Base-by-base conservation (phyloP, 2,888 invertebrate genomes). In the Monopis laevigella region DNA sequence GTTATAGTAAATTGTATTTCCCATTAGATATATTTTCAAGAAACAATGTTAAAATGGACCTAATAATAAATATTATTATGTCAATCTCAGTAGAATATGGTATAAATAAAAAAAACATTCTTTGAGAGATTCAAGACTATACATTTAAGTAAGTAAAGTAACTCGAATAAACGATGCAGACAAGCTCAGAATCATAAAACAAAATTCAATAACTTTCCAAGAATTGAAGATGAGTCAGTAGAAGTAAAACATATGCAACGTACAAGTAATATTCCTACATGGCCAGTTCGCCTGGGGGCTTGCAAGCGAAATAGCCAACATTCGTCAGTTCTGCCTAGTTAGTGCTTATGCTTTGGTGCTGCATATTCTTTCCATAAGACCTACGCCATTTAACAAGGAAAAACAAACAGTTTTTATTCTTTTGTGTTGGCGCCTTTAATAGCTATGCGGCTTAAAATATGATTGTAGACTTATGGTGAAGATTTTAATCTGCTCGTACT, bases 321-420 rank as follows among this genome's bases (percentile, higher is more conserved):
- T 62, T 58, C 58, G 55, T 62, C 59, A 56, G 51, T 47, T 49
- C 46, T 39, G 46, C 43, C 55, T 55, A 57, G 57, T 60, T 58
- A 58, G 54, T 43, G 43, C 39, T 36, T 43, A 14, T 24, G 47
- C 44, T 45, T 48, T 50, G 46, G 43, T 44, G 44, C 10, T 41
- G 35, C 43, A 45, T 42, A 52, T 49, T 48, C 48, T 50, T 32
- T 32, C 21, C 21, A 36, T 36, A 36, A 19, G 21, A 21, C 19
- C 36, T 36, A 12, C 50, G 49, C 43, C 46, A 44, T 49, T 47
- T 50, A 48, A 51, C 45, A 45, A 48, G 13, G 48, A 50, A 45
- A 51, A 53, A 51, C 50, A 53, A 46, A 48, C 51, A 54, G n/a
- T n/a, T 52, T 48, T 48, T 48, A 47, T 46, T 40, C 24, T 27